Conservation (phyloP, 2,888 invertebrate species). For the Cistogaster globosa region DNA sequence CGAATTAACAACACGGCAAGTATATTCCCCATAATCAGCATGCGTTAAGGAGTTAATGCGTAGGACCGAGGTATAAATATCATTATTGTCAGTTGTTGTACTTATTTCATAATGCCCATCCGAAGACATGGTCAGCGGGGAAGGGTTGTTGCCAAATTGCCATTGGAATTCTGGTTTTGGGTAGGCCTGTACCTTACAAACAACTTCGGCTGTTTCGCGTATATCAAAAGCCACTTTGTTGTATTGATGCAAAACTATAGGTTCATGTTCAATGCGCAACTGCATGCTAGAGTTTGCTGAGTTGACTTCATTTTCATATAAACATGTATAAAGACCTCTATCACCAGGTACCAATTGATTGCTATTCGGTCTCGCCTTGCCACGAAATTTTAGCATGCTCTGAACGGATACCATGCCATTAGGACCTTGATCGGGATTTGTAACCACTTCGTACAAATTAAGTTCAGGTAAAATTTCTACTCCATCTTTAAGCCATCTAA, state of each 20-base stretch:
- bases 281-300: slow-evolving; percentile 95
- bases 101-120: slow-evolving; percentile 94
- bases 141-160: slow-evolving; percentile 90
- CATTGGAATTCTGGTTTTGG: slow-evolving; percentile 97
- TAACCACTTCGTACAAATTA: slow-evolving; percentile 91
- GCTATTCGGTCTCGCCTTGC: slow-evolving; percentile 89
- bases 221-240: slow-evolving; percentile 94
- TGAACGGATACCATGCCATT: slow-evolving; percentile 92
- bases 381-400: slow-evolving; percentile 91
- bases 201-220: slow-evolving; percentile 92
- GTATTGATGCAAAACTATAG: slow-evolving; percentile 92
- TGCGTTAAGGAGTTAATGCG: slow-evolving; percentile 89
- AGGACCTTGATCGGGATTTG: slow-evolving; percentile 89
- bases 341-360: slow-evolving; percentile 92
- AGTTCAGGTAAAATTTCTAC: slow-evolving; percentile 90
- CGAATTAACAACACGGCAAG: slow-evolving; percentile 92
- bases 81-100: slow-evolving; percentile 91
- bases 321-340: slow-evolving; percentile 93
- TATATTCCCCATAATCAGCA: slow-evolving; percentile 96
- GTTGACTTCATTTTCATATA: slow-evolving; percentile 95
- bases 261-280: slow-evolving; percentile 95
- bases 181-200: slow-evolving; percentile 95
- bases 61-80: slow-evolving; percentile 92
- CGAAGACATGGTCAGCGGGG: slow-evolving; percentile 90
- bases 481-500: slow-evolving; percentile 94